Evolutionary conservation across 2,797 vertebrate genomes (phyloP), one percentile per base, ranked within the genome.

Genomic region (Anguilla anguilla): DNA sequence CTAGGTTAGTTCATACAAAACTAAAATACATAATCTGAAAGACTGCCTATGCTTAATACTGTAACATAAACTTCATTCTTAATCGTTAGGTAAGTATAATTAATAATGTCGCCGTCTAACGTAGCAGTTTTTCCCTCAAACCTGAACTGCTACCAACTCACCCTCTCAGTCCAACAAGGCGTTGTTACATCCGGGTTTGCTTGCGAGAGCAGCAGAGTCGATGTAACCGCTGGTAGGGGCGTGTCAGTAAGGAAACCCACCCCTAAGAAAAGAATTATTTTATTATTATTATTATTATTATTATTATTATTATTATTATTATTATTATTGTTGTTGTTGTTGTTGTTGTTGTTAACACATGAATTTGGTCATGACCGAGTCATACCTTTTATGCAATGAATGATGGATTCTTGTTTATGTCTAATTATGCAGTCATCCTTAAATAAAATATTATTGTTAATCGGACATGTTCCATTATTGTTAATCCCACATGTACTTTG

Each of bases 111-210:
- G 28, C 9, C 3, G 17, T 55, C 43, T 15, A 83, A 51, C 64
- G 74, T 19, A 43, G 31, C 13, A 77, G 31, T 82, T 82, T 51
- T n/a, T 25, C 35, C 22, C 22, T 9, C 1, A 82, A 6, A 49
- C 53, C 10, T 4, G 25, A 83, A 6, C 35, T 79, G 84, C 46
- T 83, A 69, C 49, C 83, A 74, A 92, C 96, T 96, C 90, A 96
- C 96, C 94, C 94, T 95, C 95, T 94, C 89, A 94, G 69, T 94
- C 94, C 91, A 93, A 93, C 91, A 88, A 96, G 96, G 96, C 96
- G 96, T 97, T 97, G 96, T 96, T 96, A 95, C 96, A 96, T 97
- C 96, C 96, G 96, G 96, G 96, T 96, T 96, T 94, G 92, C 91
- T 91, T 92, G 91, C 92, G 89, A 91, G 90, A 89, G 35, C 19